These are phyloP conservation scores for Drosophila macrothrix DNA, from an alignment of 2,888 invertebrate species.

Conservation along the genomic window DNA sequence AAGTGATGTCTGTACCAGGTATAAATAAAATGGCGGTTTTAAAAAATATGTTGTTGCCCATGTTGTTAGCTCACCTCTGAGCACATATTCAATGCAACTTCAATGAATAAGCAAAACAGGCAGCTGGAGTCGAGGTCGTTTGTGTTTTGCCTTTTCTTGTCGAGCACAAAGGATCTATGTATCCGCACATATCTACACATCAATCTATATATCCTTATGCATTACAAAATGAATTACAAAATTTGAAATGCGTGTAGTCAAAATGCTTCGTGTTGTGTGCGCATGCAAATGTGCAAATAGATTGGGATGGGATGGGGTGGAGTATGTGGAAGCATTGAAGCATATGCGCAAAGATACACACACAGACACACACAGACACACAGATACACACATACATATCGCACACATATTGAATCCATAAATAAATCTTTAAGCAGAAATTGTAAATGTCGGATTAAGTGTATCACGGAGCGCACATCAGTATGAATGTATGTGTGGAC, in stretches of 20 bases:
- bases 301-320: not conserved
- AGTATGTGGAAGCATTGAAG: conserved; percentile 54
- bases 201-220: conserved; percentile 45
- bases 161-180: conserved; percentile 27
- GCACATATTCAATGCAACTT: conserved; percentile 17
- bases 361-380: conserved; percentile 20
- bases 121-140: conserved; percentile 19
- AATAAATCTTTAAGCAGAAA: conserved; percentile 81
- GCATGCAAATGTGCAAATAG: conserved; percentile 50
- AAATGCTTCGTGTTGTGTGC: conserved; percentile 57
- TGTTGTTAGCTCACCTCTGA: not conserved
- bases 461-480: conserved; percentile 61
- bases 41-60: not conserved
- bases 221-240: conserved; percentile 67
- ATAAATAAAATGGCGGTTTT: conserved; percentile 13
- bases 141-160: conserved; percentile 3
- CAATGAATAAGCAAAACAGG: conserved; percentile 26
- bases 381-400: conserved; percentile 4
- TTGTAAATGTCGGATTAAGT: conserved; percentile 81
- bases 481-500: conserved; percentile 1
- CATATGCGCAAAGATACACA: conserved; percentile 55
- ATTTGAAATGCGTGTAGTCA: conserved; percentile 62
- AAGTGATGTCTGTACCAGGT: not conserved
- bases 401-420: conserved; percentile 79
- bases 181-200: conserved; percentile 13